Conservation (phyloP, 2,888 invertebrate genomes). For the Lochmaea capreae region DNA sequence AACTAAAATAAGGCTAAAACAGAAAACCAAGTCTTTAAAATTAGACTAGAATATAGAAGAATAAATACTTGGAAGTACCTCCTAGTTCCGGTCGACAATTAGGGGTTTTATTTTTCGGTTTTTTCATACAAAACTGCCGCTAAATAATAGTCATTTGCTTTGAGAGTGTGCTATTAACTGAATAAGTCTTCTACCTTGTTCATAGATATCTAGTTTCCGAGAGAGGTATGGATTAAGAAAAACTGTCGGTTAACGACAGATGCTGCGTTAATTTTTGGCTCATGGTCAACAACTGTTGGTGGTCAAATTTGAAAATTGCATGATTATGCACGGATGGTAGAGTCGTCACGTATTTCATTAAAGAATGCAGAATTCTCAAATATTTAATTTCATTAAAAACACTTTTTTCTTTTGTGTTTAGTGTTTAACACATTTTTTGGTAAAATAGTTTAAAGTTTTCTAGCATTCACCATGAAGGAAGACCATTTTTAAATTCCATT, state of each 20-base stretch:
- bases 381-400: background rate
- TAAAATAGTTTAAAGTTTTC: too few species aligned
- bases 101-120: slow-evolving; percentile 62
- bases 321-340: slow-evolving; percentile 27
- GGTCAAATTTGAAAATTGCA: slow-evolving; percentile 32
- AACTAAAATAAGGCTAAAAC: slow-evolving; percentile 19
- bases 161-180: slow-evolving; percentile 49
- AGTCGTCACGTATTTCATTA: background rate
- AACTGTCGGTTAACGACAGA: slow-evolving; percentile 57
- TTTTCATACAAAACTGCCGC: slow-evolving; percentile 50
- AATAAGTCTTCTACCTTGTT: slow-evolving; percentile 42
- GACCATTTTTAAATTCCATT: too few species aligned
- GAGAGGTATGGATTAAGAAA: slow-evolving; percentile 33
- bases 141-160: slow-evolving; percentile 60
- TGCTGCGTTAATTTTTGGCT: slow-evolving; percentile 51
- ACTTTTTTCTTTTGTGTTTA: background rate
- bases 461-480: too few species aligned
- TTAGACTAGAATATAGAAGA: slow-evolving; percentile 39
- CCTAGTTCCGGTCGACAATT: slow-evolving; percentile 62
- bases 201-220: slow-evolving; percentile 54
- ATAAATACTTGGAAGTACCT: slow-evolving; percentile 50
- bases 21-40: slow-evolving; percentile 31
- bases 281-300: slow-evolving; percentile 42
- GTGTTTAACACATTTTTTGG: background rate
- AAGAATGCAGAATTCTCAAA: background rate